A percentile compares a stretch with the other conserved stretches of the same genome.
phyloP scores from a whole-genome alignment of 1,140 invertebrate species.

The Megathymus violae region DNA sequence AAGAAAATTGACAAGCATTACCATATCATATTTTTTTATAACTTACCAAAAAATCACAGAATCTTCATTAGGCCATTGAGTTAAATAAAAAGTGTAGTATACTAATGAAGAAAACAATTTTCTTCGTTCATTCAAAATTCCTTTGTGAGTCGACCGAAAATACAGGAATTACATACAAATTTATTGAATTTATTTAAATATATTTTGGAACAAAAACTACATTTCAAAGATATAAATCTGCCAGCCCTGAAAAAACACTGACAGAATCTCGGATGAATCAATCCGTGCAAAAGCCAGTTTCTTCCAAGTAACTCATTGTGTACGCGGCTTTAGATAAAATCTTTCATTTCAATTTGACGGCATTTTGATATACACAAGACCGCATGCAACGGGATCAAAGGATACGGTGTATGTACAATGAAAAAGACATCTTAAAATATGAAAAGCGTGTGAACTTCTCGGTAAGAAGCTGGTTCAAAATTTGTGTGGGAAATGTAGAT shows the following conservation, averaged over 20 bases:
- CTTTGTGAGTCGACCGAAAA: too few species aligned
- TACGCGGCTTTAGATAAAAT: slow-evolving; percentile 35
- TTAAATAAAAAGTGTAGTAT: too few species aligned
- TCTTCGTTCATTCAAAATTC: too few species aligned
- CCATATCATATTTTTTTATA: too few species aligned
- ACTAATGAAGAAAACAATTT: too few species aligned
- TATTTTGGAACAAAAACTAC: too few species aligned
- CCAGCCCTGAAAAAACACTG: slow-evolving; percentile 17
- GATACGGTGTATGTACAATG: background rate
- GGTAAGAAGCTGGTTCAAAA: background rate
- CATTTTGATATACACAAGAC: slow-evolving; percentile 23
- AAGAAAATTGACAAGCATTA: too few species aligned
- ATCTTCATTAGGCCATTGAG: too few species aligned
- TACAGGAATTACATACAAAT: too few species aligned
- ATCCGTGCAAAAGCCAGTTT: slow-evolving; percentile 48
- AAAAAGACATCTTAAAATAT: background rate
- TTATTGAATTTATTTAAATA: too few species aligned
- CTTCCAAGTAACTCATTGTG: slow-evolving; percentile 31
- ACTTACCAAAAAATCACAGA: too few species aligned
- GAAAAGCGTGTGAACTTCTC: slow-evolving; percentile 10
- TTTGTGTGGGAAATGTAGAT: too few species aligned
- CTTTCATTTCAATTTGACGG: slow-evolving; percentile 13
- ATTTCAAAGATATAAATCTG: background rate
- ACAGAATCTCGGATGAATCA: slow-evolving; percentile 34
- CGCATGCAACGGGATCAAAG: slow-evolving; percentile 13